Conservation (phyloP, 35 echinoderm and acorn worm species). For the Ptychodera flava region DNA sequence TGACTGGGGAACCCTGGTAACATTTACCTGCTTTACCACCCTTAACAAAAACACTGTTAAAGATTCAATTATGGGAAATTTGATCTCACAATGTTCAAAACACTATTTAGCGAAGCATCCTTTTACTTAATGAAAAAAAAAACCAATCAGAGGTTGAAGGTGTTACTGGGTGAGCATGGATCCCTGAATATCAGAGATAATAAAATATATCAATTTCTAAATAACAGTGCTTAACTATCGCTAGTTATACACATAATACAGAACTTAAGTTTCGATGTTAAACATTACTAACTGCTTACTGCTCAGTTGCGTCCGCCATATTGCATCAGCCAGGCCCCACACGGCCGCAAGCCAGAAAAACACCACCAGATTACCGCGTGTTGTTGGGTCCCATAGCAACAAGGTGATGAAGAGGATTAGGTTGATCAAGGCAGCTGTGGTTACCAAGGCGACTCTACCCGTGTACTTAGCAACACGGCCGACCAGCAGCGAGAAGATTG, state of each 20-base stretch:
- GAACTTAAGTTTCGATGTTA: too few relatives aligned
- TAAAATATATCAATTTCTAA: background rate
- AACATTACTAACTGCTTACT: background rate
- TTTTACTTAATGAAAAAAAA: background rate
- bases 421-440: conserved; percentile 46
- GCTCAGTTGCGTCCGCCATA: conserved; percentile 60
- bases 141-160: background rate
- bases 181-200: background rate
- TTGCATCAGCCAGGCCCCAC: conserved; percentile 85
- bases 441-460: conserved; percentile 62
- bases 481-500: conserved; percentile 54
- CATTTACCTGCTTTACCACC: too few relatives aligned
- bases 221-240: too few relatives aligned
- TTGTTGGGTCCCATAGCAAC: conserved; percentile 62
- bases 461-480: conserved; percentile 64
- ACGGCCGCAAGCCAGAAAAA: conserved; percentile 72
- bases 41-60: too few relatives aligned
- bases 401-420: conserved; percentile 46
- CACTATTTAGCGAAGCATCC: too few relatives aligned
- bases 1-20: too few relatives aligned
- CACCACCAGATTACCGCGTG: conserved; percentile 35
- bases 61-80: too few relatives aligned
- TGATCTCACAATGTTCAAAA: too few relatives aligned
- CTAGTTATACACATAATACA: too few relatives aligned
- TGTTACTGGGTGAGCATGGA: background rate